Base-by-base conservation (phyloP, 2,113 vertebrate genomes). In the Piprites chloris region DNA sequence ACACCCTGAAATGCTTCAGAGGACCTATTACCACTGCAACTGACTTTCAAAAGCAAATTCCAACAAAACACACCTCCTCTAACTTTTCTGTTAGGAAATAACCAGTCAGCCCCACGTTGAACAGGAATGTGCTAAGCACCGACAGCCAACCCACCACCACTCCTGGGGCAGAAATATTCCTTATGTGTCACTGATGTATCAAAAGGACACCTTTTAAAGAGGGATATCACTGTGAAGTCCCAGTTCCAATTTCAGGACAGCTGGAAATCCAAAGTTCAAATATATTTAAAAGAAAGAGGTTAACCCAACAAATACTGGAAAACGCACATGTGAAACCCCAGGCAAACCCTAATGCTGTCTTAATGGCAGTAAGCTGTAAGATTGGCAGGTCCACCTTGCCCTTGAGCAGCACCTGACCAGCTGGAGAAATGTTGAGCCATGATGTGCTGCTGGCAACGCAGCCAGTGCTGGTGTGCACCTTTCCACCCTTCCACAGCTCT, bases 251-350 rank as follows among this genome's bases (percentile, higher is more conserved):
- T 67, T 81, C 65, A 91, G 39, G 61, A 59, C 14, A 81, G 22
- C 9, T 81, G 69, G 73, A 89, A 86, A 86, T 52, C 33, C 41
- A 41, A 77, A 85, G 28, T 62, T 47, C 58, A 49, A 63, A 81
- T 46, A 59, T 27, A 47, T 9, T 69, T 63, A 74, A 68, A 62
- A 55, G 12, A 62, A 41, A 76, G 50, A 73, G 1, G 5, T 66
- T 80, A 88, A 50, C 7, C 16, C 49, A 46, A 83, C 15, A 50
- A 65, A 83, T 26, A 35, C 11, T 69, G 50, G 26, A 9, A 78
- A 84, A 73, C 0, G 2, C 32, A 72, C 0, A 0, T 21, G 32
- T 78, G 56, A 94, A 84, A 83, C 8, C 5, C 11, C 35, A 53
- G 59, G 16, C 32, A 84, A 92, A 53, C 12, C 42, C 13, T 49